Conservation (phyloP, 2,888 invertebrate genomes). For the Iselma pallidipennis region DNA sequence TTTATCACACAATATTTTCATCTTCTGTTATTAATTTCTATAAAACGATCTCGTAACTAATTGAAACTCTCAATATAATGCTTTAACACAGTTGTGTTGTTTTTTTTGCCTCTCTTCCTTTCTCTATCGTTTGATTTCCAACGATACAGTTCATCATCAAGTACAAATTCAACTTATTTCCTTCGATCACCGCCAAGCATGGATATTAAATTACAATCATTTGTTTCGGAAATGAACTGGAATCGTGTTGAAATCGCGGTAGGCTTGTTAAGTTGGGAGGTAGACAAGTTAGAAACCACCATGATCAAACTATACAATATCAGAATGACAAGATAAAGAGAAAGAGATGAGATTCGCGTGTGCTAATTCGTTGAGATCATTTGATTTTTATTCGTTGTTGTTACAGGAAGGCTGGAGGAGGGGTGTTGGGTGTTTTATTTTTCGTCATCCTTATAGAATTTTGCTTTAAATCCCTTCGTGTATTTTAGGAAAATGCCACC, state of each 20-base stretch:
- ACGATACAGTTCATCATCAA: constrained; percentile 37
- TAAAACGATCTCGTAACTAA: no score
- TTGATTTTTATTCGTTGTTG: no score
- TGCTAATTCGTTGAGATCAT: neutral
- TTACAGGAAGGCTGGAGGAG: no score
- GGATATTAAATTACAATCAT: constrained; percentile 57
- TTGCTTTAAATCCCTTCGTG: no score
- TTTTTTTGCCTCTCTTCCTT: neutral
- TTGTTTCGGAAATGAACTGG: constrained; percentile 57
- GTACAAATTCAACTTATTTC: constrained; percentile 50
- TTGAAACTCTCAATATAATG: no score
- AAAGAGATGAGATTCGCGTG: neutral
- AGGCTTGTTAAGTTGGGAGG: constrained; percentile 50
- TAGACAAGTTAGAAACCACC: constrained; percentile 41
- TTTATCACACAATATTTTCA: no score
- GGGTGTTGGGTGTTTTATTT: neutral
- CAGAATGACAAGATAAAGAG: neutral
- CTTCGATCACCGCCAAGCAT: constrained; percentile 44
- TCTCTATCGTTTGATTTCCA: neutral
- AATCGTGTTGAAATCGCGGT: constrained; percentile 56
- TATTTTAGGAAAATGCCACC: constrained; percentile 13
- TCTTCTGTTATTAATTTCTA: no score
- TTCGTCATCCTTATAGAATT: neutral
- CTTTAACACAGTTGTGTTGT: neutral
- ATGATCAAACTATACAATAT: neutral